Evolutionary conservation across 2,113 vertebrate genomes (phyloP).

Genomic region (Gymnocephalus cernua): DNA sequence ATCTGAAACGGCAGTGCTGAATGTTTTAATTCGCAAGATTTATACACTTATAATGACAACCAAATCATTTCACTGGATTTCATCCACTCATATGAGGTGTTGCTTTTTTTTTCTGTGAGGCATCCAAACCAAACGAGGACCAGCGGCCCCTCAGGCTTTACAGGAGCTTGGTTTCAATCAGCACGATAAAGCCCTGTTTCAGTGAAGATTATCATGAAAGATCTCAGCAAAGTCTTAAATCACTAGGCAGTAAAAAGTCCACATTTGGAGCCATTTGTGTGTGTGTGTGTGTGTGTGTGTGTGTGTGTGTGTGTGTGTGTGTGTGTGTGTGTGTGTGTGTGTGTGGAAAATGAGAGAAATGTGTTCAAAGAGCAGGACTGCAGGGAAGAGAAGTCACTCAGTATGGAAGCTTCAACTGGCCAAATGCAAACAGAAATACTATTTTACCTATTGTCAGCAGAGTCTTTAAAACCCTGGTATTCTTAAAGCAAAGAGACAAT

Average conservation of each 20-base stretch:
- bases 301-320: no score
- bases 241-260: not conserved
- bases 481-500: not conserved
- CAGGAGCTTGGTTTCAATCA: constrained; percentile 51
- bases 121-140: constrained; percentile 3
- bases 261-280: not conserved
- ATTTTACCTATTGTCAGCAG: not conserved
- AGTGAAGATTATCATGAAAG: not conserved
- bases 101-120: constrained; percentile 33
- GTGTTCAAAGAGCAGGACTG: constrained; percentile 4
- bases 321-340: not conserved
- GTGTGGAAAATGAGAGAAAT: not conserved
- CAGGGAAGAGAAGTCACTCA: not conserved
- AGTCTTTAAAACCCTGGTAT: not conserved
- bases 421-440: not conserved
- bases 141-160: not conserved
- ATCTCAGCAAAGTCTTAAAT: constrained; percentile 29
- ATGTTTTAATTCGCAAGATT: constrained; percentile 14
- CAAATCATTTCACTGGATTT: constrained; percentile 3
- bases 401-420: not conserved
- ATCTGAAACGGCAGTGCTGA: constrained; percentile 5
- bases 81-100: constrained; percentile 20
- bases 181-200: constrained; percentile 13
- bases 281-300: no score
- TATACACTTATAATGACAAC: not conserved